These are phyloP conservation scores for Timema cristinae DNA, from an alignment of 2,888 invertebrate genomes.

Conservation along the genomic window DNA sequence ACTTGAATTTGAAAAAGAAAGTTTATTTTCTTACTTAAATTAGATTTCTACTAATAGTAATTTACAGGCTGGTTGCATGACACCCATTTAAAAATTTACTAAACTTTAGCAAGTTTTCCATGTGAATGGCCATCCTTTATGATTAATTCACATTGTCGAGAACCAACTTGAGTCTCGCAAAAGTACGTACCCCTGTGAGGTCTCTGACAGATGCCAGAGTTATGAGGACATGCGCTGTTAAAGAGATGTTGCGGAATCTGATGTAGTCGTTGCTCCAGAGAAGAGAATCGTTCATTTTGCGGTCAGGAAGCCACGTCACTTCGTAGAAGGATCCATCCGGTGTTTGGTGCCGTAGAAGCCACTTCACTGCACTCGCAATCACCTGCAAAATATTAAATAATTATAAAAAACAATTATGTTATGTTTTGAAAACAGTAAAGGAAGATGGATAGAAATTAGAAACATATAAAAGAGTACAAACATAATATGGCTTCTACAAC, in stretches of 20 bases:
- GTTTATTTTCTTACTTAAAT: no score
- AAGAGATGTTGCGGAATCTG: constrained; percentile 72
- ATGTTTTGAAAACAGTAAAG: no score
- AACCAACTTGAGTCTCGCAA: background rate
- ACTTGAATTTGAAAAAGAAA: no score
- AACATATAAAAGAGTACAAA: no score
- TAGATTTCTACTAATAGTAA: no score
- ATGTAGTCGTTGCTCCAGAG: constrained; percentile 53
- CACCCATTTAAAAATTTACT: no score
- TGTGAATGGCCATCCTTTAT: no score
- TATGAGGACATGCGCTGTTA: constrained; percentile 92
- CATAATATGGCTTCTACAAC: no score
- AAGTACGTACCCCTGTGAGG: constrained; percentile 56
- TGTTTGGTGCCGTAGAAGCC: constrained; percentile 83
- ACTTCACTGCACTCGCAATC: constrained; percentile 78
- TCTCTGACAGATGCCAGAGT: constrained; percentile 81
- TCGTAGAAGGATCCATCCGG: constrained; percentile 87
- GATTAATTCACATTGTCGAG: background rate
- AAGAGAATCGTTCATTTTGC: constrained; percentile 77
- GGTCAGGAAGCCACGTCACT: constrained; percentile 78
- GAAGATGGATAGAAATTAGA: no score
- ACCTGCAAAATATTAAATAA: constrained; percentile 41
- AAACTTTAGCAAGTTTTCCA: no score
- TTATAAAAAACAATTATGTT: no score
- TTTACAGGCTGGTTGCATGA: no score